Percentiles rank a stretch among this genome's conserved stretches.
phyloP scores from a whole-genome alignment of 2,113 vertebrate species.

The Triplophysa rosa region DNA sequence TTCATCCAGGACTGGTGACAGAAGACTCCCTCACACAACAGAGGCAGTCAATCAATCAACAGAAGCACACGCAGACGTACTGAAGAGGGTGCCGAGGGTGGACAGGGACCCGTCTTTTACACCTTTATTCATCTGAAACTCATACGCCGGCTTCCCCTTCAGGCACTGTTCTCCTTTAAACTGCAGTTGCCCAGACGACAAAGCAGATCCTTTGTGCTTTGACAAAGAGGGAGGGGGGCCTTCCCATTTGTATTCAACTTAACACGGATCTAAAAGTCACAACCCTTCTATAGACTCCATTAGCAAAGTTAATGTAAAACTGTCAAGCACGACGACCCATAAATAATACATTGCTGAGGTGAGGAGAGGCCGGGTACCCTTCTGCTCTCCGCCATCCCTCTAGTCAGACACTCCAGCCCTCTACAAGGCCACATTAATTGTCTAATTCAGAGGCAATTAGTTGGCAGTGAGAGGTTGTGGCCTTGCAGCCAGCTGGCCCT shows the following conservation, averaged over 20 bases:
- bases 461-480: conserved; percentile 70
- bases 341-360: conserved; percentile 75
- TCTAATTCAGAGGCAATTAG: conserved; percentile 78
- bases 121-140: conserved; percentile 40
- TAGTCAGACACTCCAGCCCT: conserved; percentile 45
- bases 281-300: conserved; percentile 68
- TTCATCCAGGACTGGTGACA: conserved; percentile 24
- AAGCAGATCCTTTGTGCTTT: conserved; percentile 25
- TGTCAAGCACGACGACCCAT: conserved; percentile 75
- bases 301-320: conserved; percentile 74
- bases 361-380: conserved; percentile 73
- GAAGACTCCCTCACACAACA: conserved; percentile 34
- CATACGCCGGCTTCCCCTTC: conserved; percentile 4
- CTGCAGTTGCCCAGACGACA: neutral
- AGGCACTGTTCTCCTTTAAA: conserved; percentile 24
- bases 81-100: conserved; percentile 12
- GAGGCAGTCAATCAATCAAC: conserved; percentile 36
- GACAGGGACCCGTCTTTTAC: conserved; percentile 30
- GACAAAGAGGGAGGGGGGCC: neutral
- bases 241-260: conserved; percentile 60
- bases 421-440: conserved; percentile 73
- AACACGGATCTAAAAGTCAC: conserved; percentile 63
- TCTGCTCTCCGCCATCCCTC: conserved; percentile 62
- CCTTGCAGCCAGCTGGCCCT: conserved; percentile 62
- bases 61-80: neutral